A percentile compares a stretch with the other conserved stretches of the same genome.
Conservation (phyloP, 2,888 invertebrate genomes). For the Danaus chrysippus region DNA sequence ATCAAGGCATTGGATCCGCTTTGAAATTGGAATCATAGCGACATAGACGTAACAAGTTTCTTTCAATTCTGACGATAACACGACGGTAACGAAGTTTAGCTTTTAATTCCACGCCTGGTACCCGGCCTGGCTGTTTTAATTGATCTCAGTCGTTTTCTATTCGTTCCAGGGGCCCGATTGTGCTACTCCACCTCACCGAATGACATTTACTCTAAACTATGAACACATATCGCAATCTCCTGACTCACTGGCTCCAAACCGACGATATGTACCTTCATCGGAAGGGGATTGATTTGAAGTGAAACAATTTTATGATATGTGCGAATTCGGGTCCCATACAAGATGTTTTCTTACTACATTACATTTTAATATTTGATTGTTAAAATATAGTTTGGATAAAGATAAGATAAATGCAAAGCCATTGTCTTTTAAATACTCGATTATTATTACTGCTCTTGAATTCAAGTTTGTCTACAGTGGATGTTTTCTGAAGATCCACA, state of each 20-base stretch:
- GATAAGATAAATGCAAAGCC: not conserved
- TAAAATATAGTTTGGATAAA: not conserved
- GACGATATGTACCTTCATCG: conserved; percentile 6
- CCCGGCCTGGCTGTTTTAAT: conserved; percentile 51
- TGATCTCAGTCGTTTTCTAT: conserved; percentile 63
- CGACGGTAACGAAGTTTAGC: conserved; percentile 71
- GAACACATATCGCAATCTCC: conserved; percentile 10
- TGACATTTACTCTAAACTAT: conserved; percentile 20
- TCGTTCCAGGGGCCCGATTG: conserved; percentile 48
- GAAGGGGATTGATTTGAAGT: conserved; percentile 1
- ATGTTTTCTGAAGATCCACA: conserved; percentile 3
- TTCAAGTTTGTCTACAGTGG: not conserved
- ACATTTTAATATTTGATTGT: too few species aligned
- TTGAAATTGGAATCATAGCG: conserved; percentile 73
- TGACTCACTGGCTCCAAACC: conserved; percentile 4
- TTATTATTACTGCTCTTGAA: not conserved
- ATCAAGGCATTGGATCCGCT: conserved; percentile 71
- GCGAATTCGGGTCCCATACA: not conserved
- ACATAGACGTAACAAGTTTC: conserved; percentile 72
- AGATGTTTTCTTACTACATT: not conserved
- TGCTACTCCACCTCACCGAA: conserved; percentile 21
- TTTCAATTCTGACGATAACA: conserved; percentile 73
- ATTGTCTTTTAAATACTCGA: not conserved
- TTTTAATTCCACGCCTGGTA: conserved; percentile 63
- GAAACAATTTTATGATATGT: conserved; percentile 5